A percentile compares a stretch with the other conserved stretches of the same genome.
Evolutionary conservation across 2,888 invertebrate species (phyloP).

Genomic region (Mantis religiosa): DNA sequence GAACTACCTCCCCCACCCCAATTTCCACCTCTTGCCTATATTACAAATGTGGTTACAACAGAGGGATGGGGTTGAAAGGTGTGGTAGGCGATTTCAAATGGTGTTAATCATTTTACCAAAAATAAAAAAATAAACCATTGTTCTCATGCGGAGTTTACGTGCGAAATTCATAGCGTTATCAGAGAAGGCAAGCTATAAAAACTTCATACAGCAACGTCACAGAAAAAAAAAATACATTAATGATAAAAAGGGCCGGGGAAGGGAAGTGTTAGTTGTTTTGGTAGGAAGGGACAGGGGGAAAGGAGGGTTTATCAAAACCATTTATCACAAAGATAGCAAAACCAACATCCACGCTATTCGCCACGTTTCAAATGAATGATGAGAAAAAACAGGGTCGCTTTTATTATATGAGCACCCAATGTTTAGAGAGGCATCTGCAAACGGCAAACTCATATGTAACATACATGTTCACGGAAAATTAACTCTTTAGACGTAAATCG

Average conservation of each 20-base stretch:
- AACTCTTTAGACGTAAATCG: conserved; percentile 11
- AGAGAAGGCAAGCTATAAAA: conserved; percentile 27
- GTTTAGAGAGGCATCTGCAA: background rate
- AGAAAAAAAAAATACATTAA: conserved; percentile 19
- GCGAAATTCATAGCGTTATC: conserved; percentile 18
- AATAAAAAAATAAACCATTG: conserved; percentile 5
- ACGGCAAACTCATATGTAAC: background rate
- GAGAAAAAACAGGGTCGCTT: background rate
- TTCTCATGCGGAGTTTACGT: conserved; percentile 18
- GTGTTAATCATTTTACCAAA: conserved; percentile 22
- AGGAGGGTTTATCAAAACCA: conserved; percentile 21
- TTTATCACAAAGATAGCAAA: conserved; percentile 28
- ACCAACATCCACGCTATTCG: conserved; percentile 19
- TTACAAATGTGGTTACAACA: background rate
- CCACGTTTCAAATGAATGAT: conserved; percentile 21
- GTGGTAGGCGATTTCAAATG: conserved; percentile 1
- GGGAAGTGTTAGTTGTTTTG: conserved; percentile 13
- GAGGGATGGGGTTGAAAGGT: background rate
- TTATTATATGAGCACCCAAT: background rate
- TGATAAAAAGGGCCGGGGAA: conserved; percentile 20
- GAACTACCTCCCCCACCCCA: background rate
- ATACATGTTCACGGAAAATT: conserved; percentile 13
- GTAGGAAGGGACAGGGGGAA: background rate
- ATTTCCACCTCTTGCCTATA: background rate
- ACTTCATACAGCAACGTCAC: conserved; percentile 19